Evolutionary conservation across 2,797 vertebrate species (phyloP).

Genomic region (Acanthurus lineatus): DNA sequence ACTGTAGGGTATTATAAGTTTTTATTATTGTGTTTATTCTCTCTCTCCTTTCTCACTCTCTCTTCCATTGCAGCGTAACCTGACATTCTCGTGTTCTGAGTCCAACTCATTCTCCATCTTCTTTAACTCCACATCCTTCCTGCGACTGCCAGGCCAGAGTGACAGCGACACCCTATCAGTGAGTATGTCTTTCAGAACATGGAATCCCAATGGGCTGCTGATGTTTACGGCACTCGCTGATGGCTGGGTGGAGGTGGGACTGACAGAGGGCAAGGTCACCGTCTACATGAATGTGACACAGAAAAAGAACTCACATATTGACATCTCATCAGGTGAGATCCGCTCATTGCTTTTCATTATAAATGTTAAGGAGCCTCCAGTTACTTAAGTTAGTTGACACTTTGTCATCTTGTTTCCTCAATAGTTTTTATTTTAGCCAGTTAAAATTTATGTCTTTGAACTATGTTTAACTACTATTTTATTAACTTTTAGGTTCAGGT

Average conservation of each 20-base stretch:
- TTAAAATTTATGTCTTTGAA: neutral
- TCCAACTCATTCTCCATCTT: slow-evolving; percentile 92
- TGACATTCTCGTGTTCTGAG: slow-evolving; percentile 94
- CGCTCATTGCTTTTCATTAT: neutral
- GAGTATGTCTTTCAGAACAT: slow-evolving; percentile 95
- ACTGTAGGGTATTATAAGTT: too few relatives aligned
- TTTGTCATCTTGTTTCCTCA: neutral
- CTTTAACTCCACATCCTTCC: slow-evolving; percentile 95
- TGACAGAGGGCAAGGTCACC: slow-evolving; percentile 91
- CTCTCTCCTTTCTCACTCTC: neutral
- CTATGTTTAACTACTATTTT: neutral
- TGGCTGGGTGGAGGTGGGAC: slow-evolving; percentile 92
- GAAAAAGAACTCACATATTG: slow-evolving; percentile 91
- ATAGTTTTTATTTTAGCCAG: neutral
- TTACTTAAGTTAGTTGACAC: neutral
- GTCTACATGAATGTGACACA: slow-evolving; percentile 91
- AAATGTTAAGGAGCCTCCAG: neutral
- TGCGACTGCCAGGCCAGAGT: slow-evolving; percentile 90
- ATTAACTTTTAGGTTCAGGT: slow-evolving; percentile 85
- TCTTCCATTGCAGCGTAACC: slow-evolving; percentile 87
- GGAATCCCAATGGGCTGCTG: slow-evolving; percentile 94
- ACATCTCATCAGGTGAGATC: slow-evolving; percentile 92
- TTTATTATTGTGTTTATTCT: too few relatives aligned
- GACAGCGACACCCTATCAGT: slow-evolving; percentile 91
- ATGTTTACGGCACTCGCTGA: slow-evolving; percentile 91